Evolutionary conservation across 2,797 vertebrate genomes (phyloP), one percentile per base, ranked within the genome.

Genomic region (Gymnocypris eckloni): DNA sequence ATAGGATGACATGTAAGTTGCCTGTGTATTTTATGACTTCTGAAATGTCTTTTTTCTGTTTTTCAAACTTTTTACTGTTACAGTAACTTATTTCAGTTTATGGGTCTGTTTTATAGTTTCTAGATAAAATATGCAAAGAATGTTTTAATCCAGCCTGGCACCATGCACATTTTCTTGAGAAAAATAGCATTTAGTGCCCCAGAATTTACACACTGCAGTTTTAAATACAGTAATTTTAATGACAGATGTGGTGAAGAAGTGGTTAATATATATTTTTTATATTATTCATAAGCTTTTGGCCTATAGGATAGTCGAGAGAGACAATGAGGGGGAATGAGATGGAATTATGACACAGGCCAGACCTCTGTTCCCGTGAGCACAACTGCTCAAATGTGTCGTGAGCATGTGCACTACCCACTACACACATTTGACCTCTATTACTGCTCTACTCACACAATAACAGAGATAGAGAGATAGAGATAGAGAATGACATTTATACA

Each of bases 381-480:
- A 79, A 79, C 66, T 61, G 52, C 66, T 72, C 41, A 71, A 67
- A 69, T 52, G 77, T 64, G 41, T 80, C 22, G 8, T 61, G 41
- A 25, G 41, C 52, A 72, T 72, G 83, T 50, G 43, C 56, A 50
- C 43, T 66, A 50, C 11, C 69, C 59, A 77, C 33, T 72, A 76
- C 72, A 82, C 86, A 85, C 78, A 82, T 75, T 70, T 70, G 85
- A 89, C 86, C 87, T 84, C 86, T 79, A 88, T 87, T 87, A 83
- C 80, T 54, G 39, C 78, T 81, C 77, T 82, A 18, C 81, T 79
- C 78, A 79, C 77, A 84, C 85, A 86, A 15, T 82, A 75, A 76
- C 79, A 86, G 82, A 87, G 52, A 79, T 48, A 33, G 64, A 79
- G 66, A 66, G 41, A 33, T 33, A 54, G 67, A 79, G 77, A 73